A percentile compares a stretch with the other conserved stretches of the same genome.
Evolutionary conservation across 2,888 invertebrate species (phyloP).

Genomic region (Drosophila nr. fundita): DNA sequence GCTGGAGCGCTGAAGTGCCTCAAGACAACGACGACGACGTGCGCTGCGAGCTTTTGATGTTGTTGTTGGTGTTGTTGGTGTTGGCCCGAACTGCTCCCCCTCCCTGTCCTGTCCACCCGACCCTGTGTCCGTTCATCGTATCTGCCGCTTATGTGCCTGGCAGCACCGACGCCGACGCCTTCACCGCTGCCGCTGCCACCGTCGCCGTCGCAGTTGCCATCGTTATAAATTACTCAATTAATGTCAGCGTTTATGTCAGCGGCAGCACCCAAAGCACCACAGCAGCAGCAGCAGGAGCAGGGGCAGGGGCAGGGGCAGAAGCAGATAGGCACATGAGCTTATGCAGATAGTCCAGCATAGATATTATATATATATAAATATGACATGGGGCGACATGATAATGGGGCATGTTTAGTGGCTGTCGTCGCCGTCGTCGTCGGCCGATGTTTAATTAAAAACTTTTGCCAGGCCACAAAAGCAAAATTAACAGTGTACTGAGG

Average conservation of each 20-base stretch:
- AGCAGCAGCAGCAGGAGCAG: constrained; percentile 23
- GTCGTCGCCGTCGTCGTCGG: constrained; percentile 49
- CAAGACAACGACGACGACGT: constrained; percentile 58
- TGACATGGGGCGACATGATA: constrained; percentile 73
- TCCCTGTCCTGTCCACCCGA: constrained; percentile 33
- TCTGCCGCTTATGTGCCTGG: constrained; percentile 48
- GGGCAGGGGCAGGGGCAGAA: constrained; percentile 6
- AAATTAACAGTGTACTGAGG: constrained; percentile 33
- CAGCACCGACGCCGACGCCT: constrained; percentile 31
- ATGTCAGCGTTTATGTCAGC: constrained; percentile 82
- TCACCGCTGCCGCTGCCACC: constrained; percentile 4
- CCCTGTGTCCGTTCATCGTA: constrained; percentile 27
- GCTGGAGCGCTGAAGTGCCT: constrained; percentile 66
- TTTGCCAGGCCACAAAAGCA: constrained; percentile 42
- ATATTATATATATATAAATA: constrained; percentile 50
- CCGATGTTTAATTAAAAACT: constrained; percentile 69
- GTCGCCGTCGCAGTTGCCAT: constrained; percentile 57
- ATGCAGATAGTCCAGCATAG: constrained; percentile 72
- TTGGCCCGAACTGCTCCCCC: constrained; percentile 20
- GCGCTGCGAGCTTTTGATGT: constrained; percentile 78
- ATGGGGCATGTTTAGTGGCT: constrained; percentile 80
- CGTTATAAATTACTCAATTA: constrained; percentile 84
- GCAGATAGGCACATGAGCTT: constrained; percentile 69
- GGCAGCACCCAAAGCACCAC: constrained; percentile 66
- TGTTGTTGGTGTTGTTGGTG: constrained; percentile 66